Percentiles rank a stretch among this genome's conserved stretches.
Conservation (phyloP, 2,113 vertebrate species). For the Neolamprologus longior region DNA sequence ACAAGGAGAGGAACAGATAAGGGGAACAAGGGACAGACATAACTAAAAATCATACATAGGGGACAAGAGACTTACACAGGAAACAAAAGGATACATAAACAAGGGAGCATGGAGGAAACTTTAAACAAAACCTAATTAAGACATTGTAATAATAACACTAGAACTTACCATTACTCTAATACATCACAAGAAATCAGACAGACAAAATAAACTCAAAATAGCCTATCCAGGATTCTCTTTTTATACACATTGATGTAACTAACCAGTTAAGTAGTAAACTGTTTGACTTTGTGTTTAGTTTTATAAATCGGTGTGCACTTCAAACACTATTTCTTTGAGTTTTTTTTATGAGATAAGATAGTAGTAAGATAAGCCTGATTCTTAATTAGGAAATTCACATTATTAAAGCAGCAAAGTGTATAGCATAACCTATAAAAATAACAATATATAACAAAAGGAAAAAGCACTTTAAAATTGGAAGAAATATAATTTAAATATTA, state of each 20-base stretch:
- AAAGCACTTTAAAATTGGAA: background rate
- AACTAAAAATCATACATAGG: background rate
- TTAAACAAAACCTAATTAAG: background rate
- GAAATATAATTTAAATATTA: background rate
- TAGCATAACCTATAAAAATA: background rate
- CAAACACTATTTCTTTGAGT: background rate
- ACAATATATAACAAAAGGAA: background rate
- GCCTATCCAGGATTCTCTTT: background rate
- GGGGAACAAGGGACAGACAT: background rate
- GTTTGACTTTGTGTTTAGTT: background rate
- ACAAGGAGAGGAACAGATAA: background rate
- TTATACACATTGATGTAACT: background rate
- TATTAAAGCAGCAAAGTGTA: background rate
- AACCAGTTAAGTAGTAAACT: background rate
- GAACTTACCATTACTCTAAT: background rate
- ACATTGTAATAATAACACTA: background rate
- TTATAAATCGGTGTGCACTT: background rate
- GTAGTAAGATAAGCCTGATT: background rate
- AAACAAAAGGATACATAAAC: background rate
- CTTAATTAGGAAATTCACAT: background rate
- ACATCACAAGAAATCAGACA: background rate
- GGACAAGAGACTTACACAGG: background rate
- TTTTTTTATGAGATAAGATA: background rate
- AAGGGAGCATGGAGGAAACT: background rate
- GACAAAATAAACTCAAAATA: background rate